These are phyloP conservation scores for Gouania willdenowi DNA, from an alignment of 2,797 vertebrate genomes.

Conservation along the genomic window DNA sequence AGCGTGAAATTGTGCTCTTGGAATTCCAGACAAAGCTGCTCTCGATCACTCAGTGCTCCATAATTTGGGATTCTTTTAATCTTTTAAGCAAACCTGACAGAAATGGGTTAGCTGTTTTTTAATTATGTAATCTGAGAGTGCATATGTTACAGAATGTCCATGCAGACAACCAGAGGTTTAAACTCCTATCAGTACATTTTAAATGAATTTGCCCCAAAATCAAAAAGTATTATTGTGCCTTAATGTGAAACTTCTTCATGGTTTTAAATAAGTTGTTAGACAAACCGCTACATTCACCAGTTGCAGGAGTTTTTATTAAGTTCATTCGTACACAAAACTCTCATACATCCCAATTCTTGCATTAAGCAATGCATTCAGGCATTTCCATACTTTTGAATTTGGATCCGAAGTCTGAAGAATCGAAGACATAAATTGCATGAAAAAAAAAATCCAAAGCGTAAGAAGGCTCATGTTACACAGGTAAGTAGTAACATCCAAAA, in stretches of 20 bases:
- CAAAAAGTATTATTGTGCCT: no score
- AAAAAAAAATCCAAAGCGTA: no score
- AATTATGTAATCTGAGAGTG: constrained; percentile 11
- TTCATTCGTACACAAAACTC: constrained; percentile 11
- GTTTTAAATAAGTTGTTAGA: no score
- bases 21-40: constrained; percentile 44
- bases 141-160: constrained; percentile 25
- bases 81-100: constrained; percentile 33
- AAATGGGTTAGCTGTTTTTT: background rate
- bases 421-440: constrained; percentile 23
- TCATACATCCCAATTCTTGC: background rate
- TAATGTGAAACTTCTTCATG: no score
- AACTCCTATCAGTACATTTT: no score
- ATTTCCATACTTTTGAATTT: no score
- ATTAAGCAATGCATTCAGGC: no score
- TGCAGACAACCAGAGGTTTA: no score
- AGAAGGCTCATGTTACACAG: no score
- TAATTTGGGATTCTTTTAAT: constrained; percentile 45
- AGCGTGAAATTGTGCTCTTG: constrained; percentile 65
- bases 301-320: constrained; percentile 38
- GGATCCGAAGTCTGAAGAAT: no score
- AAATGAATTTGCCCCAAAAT: no score
- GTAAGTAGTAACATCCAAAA: constrained; percentile 33
- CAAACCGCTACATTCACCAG: no score
- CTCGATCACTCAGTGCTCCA: constrained; percentile 17